Evolutionary conservation across 1,140 invertebrate genomes (phyloP).

Genomic region (Diploscapter pachys): DNA sequence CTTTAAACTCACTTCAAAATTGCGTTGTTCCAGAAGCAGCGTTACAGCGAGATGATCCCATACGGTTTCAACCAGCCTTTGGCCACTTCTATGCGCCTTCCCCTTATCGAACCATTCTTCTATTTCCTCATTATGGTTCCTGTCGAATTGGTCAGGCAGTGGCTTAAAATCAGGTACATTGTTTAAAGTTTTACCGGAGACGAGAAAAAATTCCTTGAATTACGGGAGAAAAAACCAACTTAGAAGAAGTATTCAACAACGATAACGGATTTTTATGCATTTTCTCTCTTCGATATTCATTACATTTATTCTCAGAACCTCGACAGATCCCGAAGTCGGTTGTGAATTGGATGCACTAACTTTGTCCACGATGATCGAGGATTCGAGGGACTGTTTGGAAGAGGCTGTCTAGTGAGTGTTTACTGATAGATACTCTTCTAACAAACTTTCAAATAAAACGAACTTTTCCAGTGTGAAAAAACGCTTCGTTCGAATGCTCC

Average conservation of each 20-base stretch:
- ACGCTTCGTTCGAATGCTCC: conserved; percentile 10
- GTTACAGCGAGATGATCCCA: conserved; percentile 16
- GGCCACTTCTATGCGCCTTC: conserved; percentile 13
- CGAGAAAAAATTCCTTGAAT: too few species aligned
- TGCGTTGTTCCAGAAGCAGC: neutral
- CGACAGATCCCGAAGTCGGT: conserved; percentile 1
- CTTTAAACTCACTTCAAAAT: too few species aligned
- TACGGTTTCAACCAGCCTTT: conserved; percentile 8
- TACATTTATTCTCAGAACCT: neutral
- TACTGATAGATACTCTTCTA: neutral
- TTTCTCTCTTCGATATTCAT: too few species aligned
- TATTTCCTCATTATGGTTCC: conserved; percentile 23
- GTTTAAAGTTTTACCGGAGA: too few species aligned
- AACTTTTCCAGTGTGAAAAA: conserved; percentile 16
- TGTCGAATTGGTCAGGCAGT: conserved; percentile 16
- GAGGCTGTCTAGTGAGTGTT: conserved; percentile 16
- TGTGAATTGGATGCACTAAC: conserved; percentile 20
- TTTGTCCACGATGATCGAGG: conserved; percentile 23
- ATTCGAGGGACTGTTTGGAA: conserved; percentile 30
- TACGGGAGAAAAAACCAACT: too few species aligned
- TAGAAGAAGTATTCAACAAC: too few species aligned
- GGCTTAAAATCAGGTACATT: conserved; percentile 18
- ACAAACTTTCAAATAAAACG: neutral
- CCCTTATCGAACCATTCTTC: conserved; percentile 19
- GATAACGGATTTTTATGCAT: too few species aligned